Evolutionary conservation across 2,888 invertebrate species (phyloP).

Genomic region (Lissocephala sabroskyi): DNA sequence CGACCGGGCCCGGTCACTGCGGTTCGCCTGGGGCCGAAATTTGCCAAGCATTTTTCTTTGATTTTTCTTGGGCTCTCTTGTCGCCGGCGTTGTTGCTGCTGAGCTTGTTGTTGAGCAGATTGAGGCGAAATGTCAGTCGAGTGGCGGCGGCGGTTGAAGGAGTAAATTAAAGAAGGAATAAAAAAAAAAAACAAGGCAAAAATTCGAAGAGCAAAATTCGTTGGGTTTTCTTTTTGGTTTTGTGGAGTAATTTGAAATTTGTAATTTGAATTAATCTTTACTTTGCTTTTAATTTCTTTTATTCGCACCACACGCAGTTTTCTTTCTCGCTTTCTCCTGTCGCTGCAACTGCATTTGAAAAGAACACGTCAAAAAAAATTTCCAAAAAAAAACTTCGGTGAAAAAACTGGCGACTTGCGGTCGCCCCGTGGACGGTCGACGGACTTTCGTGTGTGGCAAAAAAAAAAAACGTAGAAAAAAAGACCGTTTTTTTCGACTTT

Average conservation of each 20-base stretch:
- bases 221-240: constrained; percentile 13
- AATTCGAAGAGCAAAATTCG: constrained; percentile 7
- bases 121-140: no score
- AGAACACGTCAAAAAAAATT: constrained; percentile 48
- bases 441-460: no score
- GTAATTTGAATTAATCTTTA: constrained; percentile 18
- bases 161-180: no score
- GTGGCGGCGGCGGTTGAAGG: no score
- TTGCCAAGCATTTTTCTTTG: constrained; percentile 16
- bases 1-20: no score
- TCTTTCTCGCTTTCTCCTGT: constrained; percentile 14
- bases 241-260: constrained; percentile 7
- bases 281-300: constrained; percentile 5
- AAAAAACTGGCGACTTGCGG: no score
- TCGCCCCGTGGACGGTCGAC: constrained; percentile 15
- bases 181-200: no score
- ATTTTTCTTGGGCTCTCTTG: constrained; percentile 1
- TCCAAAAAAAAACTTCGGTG: constrained; percentile 27
- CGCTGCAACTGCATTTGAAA: constrained; percentile 6
- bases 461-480: no score
- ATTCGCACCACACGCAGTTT: constrained; percentile 38
- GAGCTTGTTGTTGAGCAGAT: constrained; percentile 1
- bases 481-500: not conserved
- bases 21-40: constrained; percentile 15
- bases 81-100: not conserved